A percentile compares a stretch with the other conserved stretches of the same genome.
phyloP scores from a whole-genome alignment of 1,140 invertebrate species.

The Varroa destructor region DNA sequence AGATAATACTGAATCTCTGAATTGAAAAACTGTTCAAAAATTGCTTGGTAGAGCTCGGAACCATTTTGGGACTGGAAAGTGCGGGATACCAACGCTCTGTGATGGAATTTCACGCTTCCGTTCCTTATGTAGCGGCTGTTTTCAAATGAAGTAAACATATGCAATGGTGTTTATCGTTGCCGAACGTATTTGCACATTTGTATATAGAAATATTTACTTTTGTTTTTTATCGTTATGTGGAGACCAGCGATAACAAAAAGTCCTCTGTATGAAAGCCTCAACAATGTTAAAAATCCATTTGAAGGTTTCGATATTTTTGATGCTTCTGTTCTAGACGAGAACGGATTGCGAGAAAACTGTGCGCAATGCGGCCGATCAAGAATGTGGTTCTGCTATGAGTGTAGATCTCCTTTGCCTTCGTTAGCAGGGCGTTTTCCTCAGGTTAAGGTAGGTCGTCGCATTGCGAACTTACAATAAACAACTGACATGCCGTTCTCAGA shows the following conservation, averaged over 20 bases:
- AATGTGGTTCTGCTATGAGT: constrained; percentile 24
- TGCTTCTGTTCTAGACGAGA: neutral
- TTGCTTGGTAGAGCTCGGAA: no score
- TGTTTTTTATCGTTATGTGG: no score
- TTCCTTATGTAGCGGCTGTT: no score
- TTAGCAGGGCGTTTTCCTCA: neutral
- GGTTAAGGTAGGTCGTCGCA: neutral
- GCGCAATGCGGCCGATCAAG: neutral
- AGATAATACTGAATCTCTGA: no score
- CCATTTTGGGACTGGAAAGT: no score
- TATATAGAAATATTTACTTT: no score
- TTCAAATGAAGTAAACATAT: no score
- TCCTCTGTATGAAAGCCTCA: constrained; percentile 3
- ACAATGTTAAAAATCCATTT: neutral
- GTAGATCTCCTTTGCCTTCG: neutral
- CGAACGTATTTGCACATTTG: no score
- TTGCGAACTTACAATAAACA: neutral
- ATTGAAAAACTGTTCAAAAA: no score
- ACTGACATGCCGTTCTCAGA: neutral
- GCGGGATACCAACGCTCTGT: no score
- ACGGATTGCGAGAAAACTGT: neutral
- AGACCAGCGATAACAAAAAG: constrained; percentile 1
- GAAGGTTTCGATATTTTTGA: neutral
- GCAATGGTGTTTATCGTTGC: no score
- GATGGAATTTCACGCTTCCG: no score